phyloP scores from a whole-genome alignment of 2,113 vertebrate species.

The Sitta europaea region DNA sequence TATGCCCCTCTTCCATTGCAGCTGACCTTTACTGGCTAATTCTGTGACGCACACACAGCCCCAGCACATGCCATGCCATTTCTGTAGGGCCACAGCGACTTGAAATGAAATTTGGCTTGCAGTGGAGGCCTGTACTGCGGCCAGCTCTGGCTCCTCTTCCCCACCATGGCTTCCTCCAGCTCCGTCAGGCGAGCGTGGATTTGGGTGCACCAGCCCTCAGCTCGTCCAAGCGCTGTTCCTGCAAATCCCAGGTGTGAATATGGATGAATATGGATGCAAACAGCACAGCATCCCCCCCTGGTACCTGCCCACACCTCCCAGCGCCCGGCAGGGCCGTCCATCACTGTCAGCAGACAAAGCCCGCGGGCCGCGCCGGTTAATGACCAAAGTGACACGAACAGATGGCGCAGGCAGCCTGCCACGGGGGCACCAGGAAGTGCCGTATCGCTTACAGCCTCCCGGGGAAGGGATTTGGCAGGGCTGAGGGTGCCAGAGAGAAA shows the following conservation, averaged over 20 bases:
- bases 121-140: neutral
- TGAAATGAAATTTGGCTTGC: neutral
- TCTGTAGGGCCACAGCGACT: neutral
- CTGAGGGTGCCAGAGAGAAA: neutral
- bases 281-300: accelerated
- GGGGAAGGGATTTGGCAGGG: neutral
- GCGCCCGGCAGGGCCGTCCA: accelerated
- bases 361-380: neutral
- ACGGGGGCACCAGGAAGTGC: neutral
- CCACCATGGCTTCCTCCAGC: neutral
- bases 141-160: neutral
- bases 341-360: neutral
- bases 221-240: accelerated
- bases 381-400: neutral
- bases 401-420: neutral
- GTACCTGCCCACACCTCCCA: neutral
- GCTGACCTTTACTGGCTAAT: conserved; percentile 22
- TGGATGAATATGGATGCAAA: neutral
- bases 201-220: neutral
- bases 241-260: neutral
- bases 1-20: neutral
- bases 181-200: accelerated
- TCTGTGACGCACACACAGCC: neutral
- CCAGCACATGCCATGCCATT: conserved; percentile 6
- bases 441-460: neutral